Evolutionary conservation across 1,140 invertebrate species (phyloP), one percentile per base, ranked within the genome.

Genomic region (Caenorhabditis inopinata): DNA sequence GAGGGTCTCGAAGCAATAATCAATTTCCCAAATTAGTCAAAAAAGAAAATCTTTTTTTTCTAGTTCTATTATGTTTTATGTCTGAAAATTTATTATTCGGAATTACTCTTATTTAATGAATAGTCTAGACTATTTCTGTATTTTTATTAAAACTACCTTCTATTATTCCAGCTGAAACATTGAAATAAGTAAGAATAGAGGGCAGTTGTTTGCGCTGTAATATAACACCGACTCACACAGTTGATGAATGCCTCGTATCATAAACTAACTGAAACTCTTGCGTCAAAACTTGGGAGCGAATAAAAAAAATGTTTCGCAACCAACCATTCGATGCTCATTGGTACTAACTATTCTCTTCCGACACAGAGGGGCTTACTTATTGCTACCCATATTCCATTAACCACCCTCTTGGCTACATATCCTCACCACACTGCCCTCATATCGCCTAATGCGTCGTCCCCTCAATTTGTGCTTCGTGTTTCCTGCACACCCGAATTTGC

Each of bases 401-500:
- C 38, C 38, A 42, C 38, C 38, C 5, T 14, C 38, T 7, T 14
- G 6, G 14, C n/a, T 12, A 7, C 32, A 38, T 42, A 38, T 38
- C 32, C n/a, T 68, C 58, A 12, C n/a, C 21, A n/a, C 27, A 16
- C 23, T 42, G 58, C 9, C n/a, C 21, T 25, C 32, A 42, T 58
- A 58, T 58, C 51, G 51, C n/a, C 51, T 58, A 58, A 58, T 58
- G 25, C 51, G 51, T 32, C 51, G 51, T 58, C 51, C 27, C 49
- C 49, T 32, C 51, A n/a, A n/a, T n/a, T 18, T 29, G 51, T 58
- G 51, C n/a, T 48, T 51, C 49, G 49, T 51, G 29, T 58, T 29
- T 58, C 51, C 23, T 58, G 51, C 51, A 58, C 51, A 32, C 51
- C 51, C 51, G 51, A 68, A 68, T 68, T 68, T 38, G 58, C 58